Evolutionary conservation across 2,888 invertebrate species (phyloP).

Genomic region (Drosophila lutescens): DNA sequence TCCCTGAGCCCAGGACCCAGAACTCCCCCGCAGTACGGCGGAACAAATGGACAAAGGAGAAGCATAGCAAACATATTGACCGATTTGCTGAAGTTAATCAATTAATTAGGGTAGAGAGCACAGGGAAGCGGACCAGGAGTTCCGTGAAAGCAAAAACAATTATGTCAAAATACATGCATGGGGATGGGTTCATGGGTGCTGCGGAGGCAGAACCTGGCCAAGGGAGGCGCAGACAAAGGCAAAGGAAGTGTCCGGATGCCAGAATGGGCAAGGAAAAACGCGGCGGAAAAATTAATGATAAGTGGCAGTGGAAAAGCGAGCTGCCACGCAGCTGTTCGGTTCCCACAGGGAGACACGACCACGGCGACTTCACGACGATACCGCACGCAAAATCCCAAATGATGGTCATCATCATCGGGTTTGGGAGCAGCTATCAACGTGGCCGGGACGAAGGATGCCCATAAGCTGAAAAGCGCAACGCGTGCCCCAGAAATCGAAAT

Average conservation of each 20-base stretch:
- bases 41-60: constrained; percentile 45
- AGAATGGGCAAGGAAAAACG: constrained; percentile 62
- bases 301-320: constrained; percentile 57
- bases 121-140: constrained; percentile 15
- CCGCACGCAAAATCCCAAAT: constrained; percentile 72
- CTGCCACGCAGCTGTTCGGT: constrained; percentile 53
- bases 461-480: constrained; percentile 64
- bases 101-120: constrained; percentile 78
- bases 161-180: constrained; percentile 62
- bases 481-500: constrained; percentile 49
- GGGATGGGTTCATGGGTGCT: constrained; percentile 10
- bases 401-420: constrained; percentile 47
- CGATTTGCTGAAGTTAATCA: constrained; percentile 84
- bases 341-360: constrained; percentile 60
- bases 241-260: constrained; percentile 81
- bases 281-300: constrained; percentile 75
- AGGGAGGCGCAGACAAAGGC: constrained; percentile 45
- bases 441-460: constrained; percentile 21
- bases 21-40: constrained; percentile 36
- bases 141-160: constrained; percentile 62
- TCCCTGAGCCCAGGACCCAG: constrained; percentile 38
- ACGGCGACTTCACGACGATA: constrained; percentile 55
- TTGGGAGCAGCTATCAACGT: constrained; percentile 4
- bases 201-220: constrained; percentile 34
- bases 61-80: constrained; percentile 78